These are phyloP conservation scores for Brachirus orientalis DNA, from an alignment of 2,113 vertebrate genomes.

Conservation along the genomic window DNA sequence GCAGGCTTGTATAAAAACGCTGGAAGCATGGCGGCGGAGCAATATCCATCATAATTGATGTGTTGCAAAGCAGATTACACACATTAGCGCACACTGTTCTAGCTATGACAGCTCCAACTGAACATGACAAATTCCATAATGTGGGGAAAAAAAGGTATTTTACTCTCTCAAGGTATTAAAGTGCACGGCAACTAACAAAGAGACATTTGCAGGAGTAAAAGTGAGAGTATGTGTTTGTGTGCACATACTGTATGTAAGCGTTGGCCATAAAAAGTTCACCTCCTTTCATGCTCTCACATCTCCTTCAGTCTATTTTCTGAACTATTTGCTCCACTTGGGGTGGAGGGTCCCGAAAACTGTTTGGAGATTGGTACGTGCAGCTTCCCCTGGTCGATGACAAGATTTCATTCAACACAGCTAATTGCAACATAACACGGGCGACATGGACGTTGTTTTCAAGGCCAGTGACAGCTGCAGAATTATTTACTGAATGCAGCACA, in stretches of 20 bases:
- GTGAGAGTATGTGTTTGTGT: constrained; percentile 18
- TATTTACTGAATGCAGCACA: constrained; percentile 79
- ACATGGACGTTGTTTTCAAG: constrained; percentile 69
- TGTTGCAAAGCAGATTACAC: constrained; percentile 89
- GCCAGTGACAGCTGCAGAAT: constrained; percentile 75
- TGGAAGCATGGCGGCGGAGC: constrained; percentile 74
- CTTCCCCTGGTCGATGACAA: constrained; percentile 32
- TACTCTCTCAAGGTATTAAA: constrained; percentile 75
- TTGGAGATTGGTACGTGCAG: constrained; percentile 63
- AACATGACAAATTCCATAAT: constrained; percentile 87
- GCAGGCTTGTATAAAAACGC: constrained; percentile 74
- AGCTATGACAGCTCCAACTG: constrained; percentile 85
- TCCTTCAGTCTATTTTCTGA: constrained; percentile 69
- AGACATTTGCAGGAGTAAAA: constrained; percentile 58
- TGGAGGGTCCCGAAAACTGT: constrained; percentile 84
- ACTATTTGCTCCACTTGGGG: constrained; percentile 69
- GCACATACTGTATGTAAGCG: constrained; percentile 38
- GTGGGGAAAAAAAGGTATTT: constrained; percentile 66
- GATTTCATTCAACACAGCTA: constrained; percentile 79
- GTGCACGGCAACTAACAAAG: constrained; percentile 66
- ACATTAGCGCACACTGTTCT: constrained; percentile 86
- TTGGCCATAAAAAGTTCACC: constrained; percentile 45
- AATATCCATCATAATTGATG: constrained; percentile 88
- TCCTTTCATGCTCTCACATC: constrained; percentile 50
- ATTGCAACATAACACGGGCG: no score